Evolutionary conservation across 2,113 vertebrate genomes (phyloP), one percentile per base, ranked within the genome.

Genomic region (Oceanodroma tethys): DNA sequence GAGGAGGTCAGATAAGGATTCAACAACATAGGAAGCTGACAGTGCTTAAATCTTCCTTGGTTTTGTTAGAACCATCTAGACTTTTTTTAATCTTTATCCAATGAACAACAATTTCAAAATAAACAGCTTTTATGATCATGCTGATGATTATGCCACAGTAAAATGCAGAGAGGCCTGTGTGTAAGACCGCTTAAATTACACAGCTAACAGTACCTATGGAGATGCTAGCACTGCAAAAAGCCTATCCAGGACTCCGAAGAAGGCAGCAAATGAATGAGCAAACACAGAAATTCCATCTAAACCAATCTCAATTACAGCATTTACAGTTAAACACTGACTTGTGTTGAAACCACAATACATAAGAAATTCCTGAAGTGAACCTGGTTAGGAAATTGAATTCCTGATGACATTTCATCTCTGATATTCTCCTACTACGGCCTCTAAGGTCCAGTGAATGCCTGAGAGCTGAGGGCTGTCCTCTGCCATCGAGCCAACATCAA

Each of bases 401-500:
- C 11, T 34, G 82, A 15, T 22, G 63, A 53, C 12, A 11, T 48
- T 68, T 80, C 29, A 14, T 27, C 80, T 40, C 42, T 10, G 13
- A 38, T 26, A 21, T 20, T 40, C 40, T 86, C 22, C 74, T 38
- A 13, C 27, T n/a, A 68, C 1, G 0, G 52, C 42, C 36, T 70
- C 67, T 67, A 65, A 90, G 66, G 29, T 56, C 78, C 22, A 1
- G 38, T 8, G 32, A n/a, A 55, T 9, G 16, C 43, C 52, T 48
- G 38, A 53, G 50, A 55, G 66, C 82, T 23, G 29, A 78, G 67
- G 27, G 23, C 59, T 93, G 53, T 30, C 58, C 86, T 66, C 26
- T 65, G 71, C 67, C 86, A 75, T 8, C 0, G 0, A 80, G 32
- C 21, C 75, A 62, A 27, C 7, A 0, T 6, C 48, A 23, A 52